A percentile compares a stretch with the other conserved stretches of the same genome.
Conservation (phyloP, 2,113 vertebrate genomes). For the Oceanodroma tethys region DNA sequence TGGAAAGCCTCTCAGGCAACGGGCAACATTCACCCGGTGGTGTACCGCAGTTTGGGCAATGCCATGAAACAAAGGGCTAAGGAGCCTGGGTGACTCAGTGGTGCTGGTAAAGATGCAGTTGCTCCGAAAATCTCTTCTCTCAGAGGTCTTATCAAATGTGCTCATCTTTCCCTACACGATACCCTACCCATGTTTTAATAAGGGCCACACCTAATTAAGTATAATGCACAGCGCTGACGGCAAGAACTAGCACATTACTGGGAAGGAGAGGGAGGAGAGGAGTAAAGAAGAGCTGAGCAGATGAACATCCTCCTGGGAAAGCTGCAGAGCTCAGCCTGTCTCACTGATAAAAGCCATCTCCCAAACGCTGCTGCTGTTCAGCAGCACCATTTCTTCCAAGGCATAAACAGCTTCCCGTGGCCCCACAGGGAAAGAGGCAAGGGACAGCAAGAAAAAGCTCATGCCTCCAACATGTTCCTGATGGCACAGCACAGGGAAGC, state of each 20-base stretch:
- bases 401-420: not conserved
- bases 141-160: not conserved
- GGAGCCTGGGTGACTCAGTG: not conserved
- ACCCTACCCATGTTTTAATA: not conserved
- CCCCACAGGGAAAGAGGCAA: not conserved
- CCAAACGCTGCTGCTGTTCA: not conserved
- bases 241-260: not conserved
- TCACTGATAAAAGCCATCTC: not conserved
- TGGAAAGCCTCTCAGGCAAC: not conserved
- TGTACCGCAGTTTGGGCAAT: not conserved
- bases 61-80: not conserved
- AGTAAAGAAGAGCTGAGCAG: not conserved
- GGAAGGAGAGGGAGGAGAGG: not conserved
- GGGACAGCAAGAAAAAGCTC: not conserved
- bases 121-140: not conserved
- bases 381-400: not conserved
- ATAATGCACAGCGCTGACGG: accelerated
- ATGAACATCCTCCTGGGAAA: not conserved
- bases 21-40: not conserved
- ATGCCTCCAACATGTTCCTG: accelerated
- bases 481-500: not conserved
- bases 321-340: not conserved
- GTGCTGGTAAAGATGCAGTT: not conserved
- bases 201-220: not conserved
- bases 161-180: not conserved